A percentile compares a stretch with the other conserved stretches of the same genome.
phyloP scores from a whole-genome alignment of 2,888 invertebrate genomes.

The Schrankia costaestrigalis region DNA sequence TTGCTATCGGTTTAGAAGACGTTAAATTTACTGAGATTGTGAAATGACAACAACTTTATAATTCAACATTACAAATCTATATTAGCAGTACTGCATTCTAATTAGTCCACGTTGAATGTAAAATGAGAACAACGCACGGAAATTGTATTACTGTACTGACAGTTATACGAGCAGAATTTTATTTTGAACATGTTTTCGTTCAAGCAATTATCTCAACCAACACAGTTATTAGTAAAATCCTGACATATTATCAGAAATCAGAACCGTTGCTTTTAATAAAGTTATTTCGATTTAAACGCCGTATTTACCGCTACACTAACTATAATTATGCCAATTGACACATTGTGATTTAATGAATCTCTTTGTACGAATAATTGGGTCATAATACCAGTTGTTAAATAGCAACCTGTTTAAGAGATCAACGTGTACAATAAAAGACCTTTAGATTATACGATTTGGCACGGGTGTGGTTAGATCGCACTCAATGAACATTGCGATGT shows the following conservation, averaged over 20 bases:
- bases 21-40: conserved; percentile 1
- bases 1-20: conserved; percentile 2
- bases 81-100: no score
- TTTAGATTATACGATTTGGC: conserved; percentile 33
- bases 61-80: no score
- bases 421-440: no score
- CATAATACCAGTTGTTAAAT: conserved; percentile 23
- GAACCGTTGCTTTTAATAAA: conserved; percentile 20
- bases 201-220: neutral
- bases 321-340: conserved; percentile 20
- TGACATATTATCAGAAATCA: conserved; percentile 21
- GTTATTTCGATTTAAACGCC: conserved; percentile 10
- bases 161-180: no score
- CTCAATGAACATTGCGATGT: conserved; percentile 27
- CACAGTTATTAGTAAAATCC: neutral
- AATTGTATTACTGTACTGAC: no score
- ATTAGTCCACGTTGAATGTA: no score
- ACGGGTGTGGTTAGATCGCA: conserved; percentile 31
- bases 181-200: no score
- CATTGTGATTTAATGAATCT: conserved; percentile 16
- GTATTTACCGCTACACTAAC: conserved; percentile 18
- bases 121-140: no score
- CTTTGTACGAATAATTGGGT: conserved; percentile 21
- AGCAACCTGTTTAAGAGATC: conserved; percentile 28
- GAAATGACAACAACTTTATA: no score